Evolutionary conservation across 1,140 invertebrate genomes (phyloP).

Genomic region (Carposina sasakii): DNA sequence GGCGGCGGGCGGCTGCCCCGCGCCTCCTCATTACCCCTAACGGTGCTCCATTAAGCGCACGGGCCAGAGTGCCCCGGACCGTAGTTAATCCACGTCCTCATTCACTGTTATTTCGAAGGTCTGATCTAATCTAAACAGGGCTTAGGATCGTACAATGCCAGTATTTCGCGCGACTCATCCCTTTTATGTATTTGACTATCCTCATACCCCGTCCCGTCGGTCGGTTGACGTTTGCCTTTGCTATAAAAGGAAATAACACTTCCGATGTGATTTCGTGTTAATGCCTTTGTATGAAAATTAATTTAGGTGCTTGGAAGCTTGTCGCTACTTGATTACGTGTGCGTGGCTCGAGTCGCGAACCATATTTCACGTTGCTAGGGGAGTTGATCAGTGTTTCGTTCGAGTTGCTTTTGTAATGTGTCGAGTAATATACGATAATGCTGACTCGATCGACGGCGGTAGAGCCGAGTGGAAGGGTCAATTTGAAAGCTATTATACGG

Average conservation of each 20-base stretch:
- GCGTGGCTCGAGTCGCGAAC: too few relatives aligned
- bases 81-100: constrained; percentile 72
- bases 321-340: too few relatives aligned
- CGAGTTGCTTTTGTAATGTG: constrained; percentile 8
- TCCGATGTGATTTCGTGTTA: constrained; percentile 51
- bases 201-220: constrained; percentile 46
- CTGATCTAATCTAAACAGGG: constrained; percentile 72
- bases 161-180: constrained; percentile 64
- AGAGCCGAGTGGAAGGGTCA: constrained; percentile 59
- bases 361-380: too few relatives aligned
- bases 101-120: constrained; percentile 73
- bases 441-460: constrained; percentile 34
- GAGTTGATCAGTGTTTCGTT: constrained; percentile 12
- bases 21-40: constrained; percentile 61
- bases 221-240: constrained; percentile 55
- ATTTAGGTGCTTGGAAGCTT: constrained; percentile 20
- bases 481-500: constrained; percentile 68
- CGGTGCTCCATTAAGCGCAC: constrained; percentile 66
- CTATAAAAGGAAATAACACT: constrained; percentile 66
- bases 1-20: constrained; percentile 1
- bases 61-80: constrained; percentile 66
- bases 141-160: constrained; percentile 67
- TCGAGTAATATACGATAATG: constrained; percentile 35
- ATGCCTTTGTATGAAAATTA: constrained; percentile 50
- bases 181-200: constrained; percentile 69